phyloP scores from a whole-genome alignment of 2,888 invertebrate species.

The Dexiosoma caninum region DNA sequence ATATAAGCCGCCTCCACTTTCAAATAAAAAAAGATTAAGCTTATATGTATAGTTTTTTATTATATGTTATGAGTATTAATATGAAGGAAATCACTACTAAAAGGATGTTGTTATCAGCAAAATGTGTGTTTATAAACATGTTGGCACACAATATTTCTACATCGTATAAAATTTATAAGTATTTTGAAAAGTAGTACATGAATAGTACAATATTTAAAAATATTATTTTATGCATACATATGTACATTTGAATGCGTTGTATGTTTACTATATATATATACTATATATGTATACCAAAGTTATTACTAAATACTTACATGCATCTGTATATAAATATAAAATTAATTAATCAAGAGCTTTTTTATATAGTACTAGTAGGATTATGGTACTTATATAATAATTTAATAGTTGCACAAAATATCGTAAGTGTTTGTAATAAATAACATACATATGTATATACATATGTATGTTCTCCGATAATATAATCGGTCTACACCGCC shows the following conservation, averaged over 20 bases:
- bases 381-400: neutral
- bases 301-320: neutral
- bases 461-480: too few relatives aligned
- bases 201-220: conserved; percentile 23
- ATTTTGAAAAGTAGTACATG: conserved; percentile 32
- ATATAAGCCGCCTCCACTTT: conserved; percentile 49
- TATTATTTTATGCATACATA: neutral
- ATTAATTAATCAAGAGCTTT: neutral
- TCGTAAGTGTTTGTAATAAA: too few relatives aligned
- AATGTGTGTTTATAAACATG: conserved; percentile 45
- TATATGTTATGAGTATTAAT: conserved; percentile 33
- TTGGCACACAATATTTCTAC: conserved; percentile 42
- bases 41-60: conserved; percentile 22
- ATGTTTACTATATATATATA: too few relatives aligned
- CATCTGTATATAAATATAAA: neutral
- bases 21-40: conserved; percentile 59
- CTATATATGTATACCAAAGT: too few relatives aligned
- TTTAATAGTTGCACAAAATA: too few relatives aligned
- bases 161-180: conserved; percentile 15
- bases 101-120: conserved; percentile 67
- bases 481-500: too few relatives aligned
- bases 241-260: neutral
- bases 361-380: neutral
- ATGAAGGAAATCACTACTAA: conserved; percentile 67
- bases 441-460: too few relatives aligned